Conservation (phyloP, 2,113 vertebrate species). For the Camelus dromedarius region DNA sequence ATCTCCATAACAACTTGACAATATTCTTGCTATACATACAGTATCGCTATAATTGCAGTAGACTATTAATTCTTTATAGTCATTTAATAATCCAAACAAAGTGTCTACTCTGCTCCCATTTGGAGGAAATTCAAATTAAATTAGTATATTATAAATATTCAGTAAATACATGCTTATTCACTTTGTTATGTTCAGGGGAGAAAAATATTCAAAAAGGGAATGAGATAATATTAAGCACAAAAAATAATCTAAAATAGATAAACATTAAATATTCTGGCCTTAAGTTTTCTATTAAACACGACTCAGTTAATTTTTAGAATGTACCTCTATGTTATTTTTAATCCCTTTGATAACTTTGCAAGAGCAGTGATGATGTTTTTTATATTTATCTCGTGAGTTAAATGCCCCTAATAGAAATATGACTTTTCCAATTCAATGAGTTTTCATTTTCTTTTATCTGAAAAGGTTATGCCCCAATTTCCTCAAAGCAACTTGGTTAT, state of each 20-base stretch:
- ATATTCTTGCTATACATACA: background rate
- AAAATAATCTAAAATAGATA: background rate
- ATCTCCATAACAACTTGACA: background rate
- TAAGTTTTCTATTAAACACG: background rate
- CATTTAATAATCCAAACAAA: background rate
- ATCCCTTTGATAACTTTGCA: conserved; percentile 62
- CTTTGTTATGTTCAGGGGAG: background rate
- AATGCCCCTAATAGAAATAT: conserved; percentile 34
- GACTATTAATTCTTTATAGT: background rate
- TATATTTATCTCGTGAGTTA: conserved; percentile 54
- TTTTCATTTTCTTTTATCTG: conserved; percentile 55
- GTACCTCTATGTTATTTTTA: conserved; percentile 29
- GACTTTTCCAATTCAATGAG: conserved; percentile 9
- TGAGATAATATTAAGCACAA: background rate
- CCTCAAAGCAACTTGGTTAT: background rate
- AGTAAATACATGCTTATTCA: background rate
- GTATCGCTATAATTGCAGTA: background rate
- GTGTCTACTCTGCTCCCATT: background rate
- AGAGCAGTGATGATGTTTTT: conserved; percentile 53
- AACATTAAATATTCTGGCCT: conserved; percentile 2
- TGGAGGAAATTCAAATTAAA: background rate
- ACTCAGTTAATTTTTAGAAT: conserved; percentile 46
- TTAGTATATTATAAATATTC: background rate
- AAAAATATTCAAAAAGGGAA: background rate
- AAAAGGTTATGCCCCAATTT: conserved; percentile 44